phyloP scores from a whole-genome alignment of 2,113 vertebrate genomes.

The Gallinago jamesoni region DNA sequence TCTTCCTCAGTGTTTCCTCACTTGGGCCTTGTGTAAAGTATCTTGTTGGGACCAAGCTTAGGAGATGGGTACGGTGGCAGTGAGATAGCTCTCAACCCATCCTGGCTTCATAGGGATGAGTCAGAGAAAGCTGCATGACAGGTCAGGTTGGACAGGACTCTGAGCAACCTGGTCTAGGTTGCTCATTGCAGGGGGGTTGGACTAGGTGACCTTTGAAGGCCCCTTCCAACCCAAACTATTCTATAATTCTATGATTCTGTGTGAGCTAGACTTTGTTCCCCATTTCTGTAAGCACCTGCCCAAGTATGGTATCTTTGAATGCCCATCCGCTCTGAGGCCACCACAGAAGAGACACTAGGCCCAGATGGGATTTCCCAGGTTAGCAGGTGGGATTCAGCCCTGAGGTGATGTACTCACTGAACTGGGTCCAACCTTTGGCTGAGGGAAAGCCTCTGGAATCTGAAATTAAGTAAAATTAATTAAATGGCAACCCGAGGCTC shows the following conservation, averaged over 20 bases:
- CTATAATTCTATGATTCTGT: not conserved
- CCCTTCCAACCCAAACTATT: not conserved
- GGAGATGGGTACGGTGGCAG: not conserved
- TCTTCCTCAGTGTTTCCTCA: not conserved
- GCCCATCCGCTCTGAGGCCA: not conserved
- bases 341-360: not conserved
- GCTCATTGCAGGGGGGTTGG: not conserved
- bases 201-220: not conserved
- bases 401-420: not conserved
- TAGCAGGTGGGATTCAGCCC: not conserved
- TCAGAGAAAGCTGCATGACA: not conserved
- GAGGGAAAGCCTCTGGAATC: not conserved
- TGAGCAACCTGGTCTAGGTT: not conserved
- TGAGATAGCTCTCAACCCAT: not conserved
- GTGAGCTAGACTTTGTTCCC: not conserved
- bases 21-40: not conserved
- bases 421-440: not conserved
- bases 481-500: not conserved
- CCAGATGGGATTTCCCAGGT: not conserved
- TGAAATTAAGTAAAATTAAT: not conserved
- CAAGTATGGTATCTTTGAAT: not conserved
- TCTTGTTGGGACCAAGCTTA: not conserved
- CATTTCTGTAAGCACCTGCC: not conserved
- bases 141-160: not conserved
- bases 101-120: not conserved